Base-by-base conservation (phyloP, 1,140 invertebrate species). In the Heterodera schachtii region DNA sequence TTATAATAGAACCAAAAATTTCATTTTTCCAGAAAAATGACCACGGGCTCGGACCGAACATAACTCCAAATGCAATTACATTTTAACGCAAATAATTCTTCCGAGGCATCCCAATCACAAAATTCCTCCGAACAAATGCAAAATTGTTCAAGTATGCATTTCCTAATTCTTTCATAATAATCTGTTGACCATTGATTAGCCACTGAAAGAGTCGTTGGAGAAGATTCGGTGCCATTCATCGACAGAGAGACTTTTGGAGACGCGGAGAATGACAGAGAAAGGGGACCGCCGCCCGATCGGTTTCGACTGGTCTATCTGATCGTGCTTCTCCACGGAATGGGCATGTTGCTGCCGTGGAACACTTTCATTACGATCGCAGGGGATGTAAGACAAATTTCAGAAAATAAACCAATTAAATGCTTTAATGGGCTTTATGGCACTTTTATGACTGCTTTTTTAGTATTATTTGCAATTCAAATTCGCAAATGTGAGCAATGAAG, bases 341-440 rank as follows among this genome's bases (percentile, higher is more conserved):
- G 96, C 13, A 94, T 94, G 0, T 92, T 99, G 52, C 96, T 96
- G 92, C 95, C 97, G 19, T 99, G 97, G 97, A 99, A 99, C 90
- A 98, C 98, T 95, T 98, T 99, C 90, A 98, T 99, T 85, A 98
- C 95, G 79, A 89, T 90, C 77, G 96, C 96, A 9, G 94, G 94
- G 90, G 85, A 90, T 83, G 95, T 96, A 92, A 82, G 77, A n/a
- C n/a, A n/a, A n/a, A n/a, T n/a, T n/a, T n/a, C n/a, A n/a, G n/a
- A n/a, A n/a, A n/a, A n/a, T n/a, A n/a, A n/a, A n/a, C n/a, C n/a
- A n/a, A n/a, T n/a, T n/a, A n/a, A n/a, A n/a, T n/a, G n/a, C n/a
- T n/a, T n/a, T n/a, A n/a, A n/a, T n/a, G n/a, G n/a, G n/a, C n/a
- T n/a, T n/a, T n/a, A n/a, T n/a, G n/a, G n/a, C n/a, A n/a, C n/a